Evolutionary conservation across 2,888 invertebrate species (phyloP).

Genomic region (Machimus atricapillus): DNA sequence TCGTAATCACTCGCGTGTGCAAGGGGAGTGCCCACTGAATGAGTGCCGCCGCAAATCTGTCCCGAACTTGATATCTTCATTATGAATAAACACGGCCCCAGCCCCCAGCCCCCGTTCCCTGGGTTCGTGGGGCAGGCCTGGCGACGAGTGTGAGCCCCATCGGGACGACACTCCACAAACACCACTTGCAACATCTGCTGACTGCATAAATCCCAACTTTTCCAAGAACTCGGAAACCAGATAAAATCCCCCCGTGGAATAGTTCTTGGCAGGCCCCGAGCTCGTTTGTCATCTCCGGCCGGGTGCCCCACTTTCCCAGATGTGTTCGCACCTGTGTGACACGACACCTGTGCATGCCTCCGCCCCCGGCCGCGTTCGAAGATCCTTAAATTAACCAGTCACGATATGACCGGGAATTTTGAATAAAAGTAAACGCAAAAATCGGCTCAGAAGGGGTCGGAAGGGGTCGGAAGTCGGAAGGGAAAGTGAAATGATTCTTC

Average conservation of each 20-base stretch:
- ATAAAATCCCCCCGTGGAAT: constrained; percentile 3
- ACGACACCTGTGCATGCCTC: background rate
- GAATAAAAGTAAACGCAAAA: background rate
- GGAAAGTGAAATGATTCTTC: background rate
- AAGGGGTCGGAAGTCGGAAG: too few species aligned
- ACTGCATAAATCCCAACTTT: constrained; percentile 31
- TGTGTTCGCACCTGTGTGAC: background rate
- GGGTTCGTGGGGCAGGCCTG: background rate
- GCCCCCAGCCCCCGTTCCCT: background rate
- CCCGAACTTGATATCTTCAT: constrained; percentile 24
- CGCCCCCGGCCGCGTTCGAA: background rate
- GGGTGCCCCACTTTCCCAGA: background rate
- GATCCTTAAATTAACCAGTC: constrained; percentile 2
- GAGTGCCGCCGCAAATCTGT: constrained; percentile 4
- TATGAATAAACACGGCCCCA: background rate
- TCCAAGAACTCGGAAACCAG: constrained; percentile 16
- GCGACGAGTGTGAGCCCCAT: background rate
- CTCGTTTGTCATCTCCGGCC: background rate
- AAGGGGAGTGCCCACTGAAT: background rate
- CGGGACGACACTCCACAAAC: background rate
- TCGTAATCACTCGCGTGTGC: background rate
- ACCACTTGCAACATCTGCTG: constrained; percentile 24
- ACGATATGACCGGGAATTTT: background rate
- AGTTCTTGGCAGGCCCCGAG: background rate
- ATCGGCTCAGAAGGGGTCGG: background rate